Conservation (phyloP, 2,113 vertebrate genomes). For the Leptobrachium ailaonicum region DNA sequence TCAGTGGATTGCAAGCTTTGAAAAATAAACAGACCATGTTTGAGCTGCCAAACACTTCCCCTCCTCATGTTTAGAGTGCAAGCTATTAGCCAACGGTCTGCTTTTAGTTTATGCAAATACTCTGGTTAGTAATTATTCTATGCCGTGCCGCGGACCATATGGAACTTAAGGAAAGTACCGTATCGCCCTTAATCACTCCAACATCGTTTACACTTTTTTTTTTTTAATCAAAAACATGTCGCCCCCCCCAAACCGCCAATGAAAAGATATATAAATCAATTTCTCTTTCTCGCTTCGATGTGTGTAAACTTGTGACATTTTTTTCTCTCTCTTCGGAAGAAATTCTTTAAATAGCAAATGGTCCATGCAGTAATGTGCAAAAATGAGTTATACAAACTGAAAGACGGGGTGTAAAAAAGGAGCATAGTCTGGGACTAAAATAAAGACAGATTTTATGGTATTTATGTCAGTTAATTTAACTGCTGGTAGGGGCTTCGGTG, state of each 20-base stretch:
- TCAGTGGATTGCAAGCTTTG: neutral
- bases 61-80: neutral
- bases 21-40: conserved; percentile 16
- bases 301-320: conserved; percentile 62
- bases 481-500: conserved; percentile 95
- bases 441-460: conserved; percentile 88
- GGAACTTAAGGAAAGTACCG: too few relatives aligned
- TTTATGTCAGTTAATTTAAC: conserved; percentile 98
- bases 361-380: conserved; percentile 80
- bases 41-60: neutral
- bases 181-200: too few relatives aligned
- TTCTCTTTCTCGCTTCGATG: conserved; percentile 52
- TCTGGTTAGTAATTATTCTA: too few relatives aligned
- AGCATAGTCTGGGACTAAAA: conserved; percentile 81
- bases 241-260: conserved; percentile 54
- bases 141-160: too few relatives aligned
- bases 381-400: conserved; percentile 85
- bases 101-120: neutral
- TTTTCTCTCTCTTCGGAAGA: conserved; percentile 69
- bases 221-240: neutral
- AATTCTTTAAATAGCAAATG: conserved; percentile 79
- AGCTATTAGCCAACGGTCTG: neutral
- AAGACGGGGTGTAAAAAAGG: conserved; percentile 77
- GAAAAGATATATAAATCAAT: conserved; percentile 39
- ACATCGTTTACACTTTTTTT: neutral